Evolutionary conservation across 2,888 invertebrate genomes (phyloP).

Genomic region (Hydrotaea diabolus): DNA sequence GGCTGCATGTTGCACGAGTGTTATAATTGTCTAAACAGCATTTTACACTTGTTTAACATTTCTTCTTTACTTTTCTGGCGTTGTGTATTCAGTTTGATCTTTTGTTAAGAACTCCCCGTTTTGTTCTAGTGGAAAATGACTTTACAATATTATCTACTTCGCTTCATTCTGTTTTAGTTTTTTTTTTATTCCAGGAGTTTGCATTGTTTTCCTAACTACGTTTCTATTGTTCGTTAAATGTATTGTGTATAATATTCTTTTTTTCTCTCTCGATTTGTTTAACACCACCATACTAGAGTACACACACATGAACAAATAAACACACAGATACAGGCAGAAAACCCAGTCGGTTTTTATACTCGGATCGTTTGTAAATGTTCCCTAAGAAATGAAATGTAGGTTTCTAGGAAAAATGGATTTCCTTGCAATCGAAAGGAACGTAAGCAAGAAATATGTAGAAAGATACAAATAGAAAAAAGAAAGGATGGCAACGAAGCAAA

Average conservation of each 20-base stretch:
- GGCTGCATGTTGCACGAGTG: not conserved
- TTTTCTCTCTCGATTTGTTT: conserved; percentile 27
- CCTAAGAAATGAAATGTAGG: conserved; percentile 5
- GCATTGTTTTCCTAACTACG: not conserved
- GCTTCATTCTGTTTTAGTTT: not conserved
- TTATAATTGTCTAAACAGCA: conserved; percentile 18
- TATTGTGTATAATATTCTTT: conserved; percentile 25
- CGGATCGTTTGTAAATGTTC: not conserved
- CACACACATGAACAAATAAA: too few relatives aligned
- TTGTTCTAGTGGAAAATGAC: conserved; percentile 42
- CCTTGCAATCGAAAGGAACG: not conserved
- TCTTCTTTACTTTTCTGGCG: not conserved
- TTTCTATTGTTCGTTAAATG: not conserved
- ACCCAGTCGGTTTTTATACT: not conserved
- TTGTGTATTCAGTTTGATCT: conserved; percentile 5
- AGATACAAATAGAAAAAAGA: not conserved
- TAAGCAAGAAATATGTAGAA: too few relatives aligned
- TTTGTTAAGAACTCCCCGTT: not conserved
- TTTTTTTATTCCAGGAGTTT: conserved; percentile 27
- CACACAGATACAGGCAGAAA: not conserved
- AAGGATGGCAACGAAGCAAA: too few relatives aligned
- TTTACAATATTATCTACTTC: conserved; percentile 29
- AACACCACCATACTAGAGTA: not conserved
- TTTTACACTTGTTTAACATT: conserved; percentile 40
- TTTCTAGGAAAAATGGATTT: conserved; percentile 21